Evolutionary conservation across 2,797 vertebrate genomes (phyloP).

Genomic region (Galagoides demidoff): DNA sequence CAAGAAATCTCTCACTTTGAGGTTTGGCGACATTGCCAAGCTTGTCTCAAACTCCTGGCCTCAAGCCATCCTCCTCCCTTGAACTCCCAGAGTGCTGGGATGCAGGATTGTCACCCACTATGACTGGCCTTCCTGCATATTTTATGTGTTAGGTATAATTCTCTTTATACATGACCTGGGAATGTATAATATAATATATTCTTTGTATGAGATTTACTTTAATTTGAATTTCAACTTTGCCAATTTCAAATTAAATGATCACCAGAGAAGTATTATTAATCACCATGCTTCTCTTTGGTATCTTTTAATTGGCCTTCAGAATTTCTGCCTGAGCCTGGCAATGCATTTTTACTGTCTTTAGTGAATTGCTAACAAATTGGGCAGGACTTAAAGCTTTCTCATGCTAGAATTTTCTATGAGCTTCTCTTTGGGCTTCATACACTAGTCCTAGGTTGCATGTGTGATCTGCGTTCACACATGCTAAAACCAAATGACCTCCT

Average conservation of each 20-base stretch:
- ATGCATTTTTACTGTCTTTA: slow-evolving; percentile 77
- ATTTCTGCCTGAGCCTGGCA: slow-evolving; percentile 79
- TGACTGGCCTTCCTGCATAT: background rate
- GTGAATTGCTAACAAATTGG: slow-evolving; percentile 79
- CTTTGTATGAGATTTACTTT: background rate
- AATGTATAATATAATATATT: background rate
- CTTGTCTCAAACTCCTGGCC: too few relatives aligned
- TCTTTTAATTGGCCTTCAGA: slow-evolving; percentile 71
- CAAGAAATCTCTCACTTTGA: background rate
- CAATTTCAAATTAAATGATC: slow-evolving; percentile 38
- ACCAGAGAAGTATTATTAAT: slow-evolving; percentile 65
- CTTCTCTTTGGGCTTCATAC: slow-evolving; percentile 75
- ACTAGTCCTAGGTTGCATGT: background rate
- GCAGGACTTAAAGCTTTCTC: slow-evolving; percentile 79
- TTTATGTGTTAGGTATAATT: background rate
- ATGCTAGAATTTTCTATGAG: slow-evolving; percentile 71
- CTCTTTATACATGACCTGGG: background rate
- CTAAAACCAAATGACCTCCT: slow-evolving; percentile 73
- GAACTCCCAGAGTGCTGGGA: background rate
- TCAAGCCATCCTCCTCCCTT: too few relatives aligned
- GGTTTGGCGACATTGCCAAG: background rate
- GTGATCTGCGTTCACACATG: slow-evolving; percentile 65
- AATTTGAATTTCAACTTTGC: slow-evolving; percentile 60
- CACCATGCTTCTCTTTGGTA: slow-evolving; percentile 63
- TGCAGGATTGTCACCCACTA: background rate